Base-by-base conservation (phyloP, 2,888 invertebrate genomes). In the Amphimallon solstitiale region DNA sequence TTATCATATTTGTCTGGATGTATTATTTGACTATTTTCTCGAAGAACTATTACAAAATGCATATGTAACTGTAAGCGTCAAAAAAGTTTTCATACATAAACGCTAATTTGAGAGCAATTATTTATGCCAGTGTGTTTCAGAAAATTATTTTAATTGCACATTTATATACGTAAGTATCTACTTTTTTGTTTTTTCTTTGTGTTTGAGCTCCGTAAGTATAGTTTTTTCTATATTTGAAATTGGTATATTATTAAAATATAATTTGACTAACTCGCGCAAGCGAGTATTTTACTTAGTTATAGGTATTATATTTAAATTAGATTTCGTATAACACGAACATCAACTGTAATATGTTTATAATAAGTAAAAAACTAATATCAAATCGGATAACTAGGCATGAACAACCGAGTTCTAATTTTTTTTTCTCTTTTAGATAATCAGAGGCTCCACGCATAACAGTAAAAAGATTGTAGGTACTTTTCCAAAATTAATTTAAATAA, bases 71-170 rank as follows among this genome's bases (percentile, higher is more conserved):
- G 48, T 49, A 48, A 49, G 14, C 21, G 6, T 23, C 23, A 14
- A 23, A 49, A 49, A 49, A 49, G 29, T 29, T 23, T 29, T n/a
- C 49, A 49, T 21, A 52, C 40, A 29, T 34, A 49, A 34, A 38
- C 54, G 21, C 21, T 54, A 54, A 54, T 54, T 54, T 38, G 19
- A 29, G 6, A 29, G 6, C 29, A 29, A 3, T 29, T 29, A 29
- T 29, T 29, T 5, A 54, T 54, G 54, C 54, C 40, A 54, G 34
- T 37, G 37, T 19, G 52, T 54, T 23, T 19, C 17, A 40, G 40
- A 19, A 54, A 54, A 54, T 54, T 54, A 54, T 54, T 54, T 54
- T 54, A 54, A 54, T 54, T 54, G 14, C 38, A 38, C 54, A 40
- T 54, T 54, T 21, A 21, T 54, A 54, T 23, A 52, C 51, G 29